phyloP scores from a whole-genome alignment of 2,797 vertebrate genomes.

The Ficedula albicollis region DNA sequence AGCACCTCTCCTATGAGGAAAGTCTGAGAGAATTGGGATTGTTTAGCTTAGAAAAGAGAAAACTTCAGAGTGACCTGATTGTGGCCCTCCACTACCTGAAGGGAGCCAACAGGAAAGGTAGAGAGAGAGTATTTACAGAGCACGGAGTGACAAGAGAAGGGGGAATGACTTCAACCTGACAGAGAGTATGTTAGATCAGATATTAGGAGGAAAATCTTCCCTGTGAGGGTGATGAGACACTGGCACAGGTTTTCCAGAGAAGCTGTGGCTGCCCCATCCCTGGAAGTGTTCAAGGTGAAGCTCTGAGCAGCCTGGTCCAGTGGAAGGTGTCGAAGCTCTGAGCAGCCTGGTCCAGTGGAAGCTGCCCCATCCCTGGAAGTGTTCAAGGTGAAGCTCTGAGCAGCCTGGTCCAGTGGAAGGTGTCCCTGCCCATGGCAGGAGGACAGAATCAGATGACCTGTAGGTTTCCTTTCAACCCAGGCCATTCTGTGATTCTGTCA shows the following conservation, averaged over 20 bases:
- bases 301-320: neutral
- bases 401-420: too few relatives aligned
- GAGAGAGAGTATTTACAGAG: accelerated
- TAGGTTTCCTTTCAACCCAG: neutral
- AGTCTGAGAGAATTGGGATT: too few relatives aligned
- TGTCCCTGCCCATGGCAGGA: neutral
- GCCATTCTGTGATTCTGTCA: neutral
- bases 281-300: accelerated
- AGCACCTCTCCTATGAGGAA: neutral
- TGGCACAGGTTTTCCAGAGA: accelerated
- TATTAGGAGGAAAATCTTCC: neutral
- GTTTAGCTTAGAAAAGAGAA: neutral
- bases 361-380: neutral
- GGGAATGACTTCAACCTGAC: neutral
- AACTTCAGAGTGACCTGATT: accelerated
- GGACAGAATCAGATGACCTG: neutral
- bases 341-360: neutral
- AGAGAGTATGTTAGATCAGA: neutral
- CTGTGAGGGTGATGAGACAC: accelerated
- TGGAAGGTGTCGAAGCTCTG: neutral
- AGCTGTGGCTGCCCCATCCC: too few relatives aligned
- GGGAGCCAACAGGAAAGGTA: neutral
- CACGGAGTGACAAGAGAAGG: accelerated
- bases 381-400: neutral
- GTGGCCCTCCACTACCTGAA: neutral